Base-by-base conservation (phyloP, 2,113 vertebrate genomes). In the Ammodytes marinus region DNA sequence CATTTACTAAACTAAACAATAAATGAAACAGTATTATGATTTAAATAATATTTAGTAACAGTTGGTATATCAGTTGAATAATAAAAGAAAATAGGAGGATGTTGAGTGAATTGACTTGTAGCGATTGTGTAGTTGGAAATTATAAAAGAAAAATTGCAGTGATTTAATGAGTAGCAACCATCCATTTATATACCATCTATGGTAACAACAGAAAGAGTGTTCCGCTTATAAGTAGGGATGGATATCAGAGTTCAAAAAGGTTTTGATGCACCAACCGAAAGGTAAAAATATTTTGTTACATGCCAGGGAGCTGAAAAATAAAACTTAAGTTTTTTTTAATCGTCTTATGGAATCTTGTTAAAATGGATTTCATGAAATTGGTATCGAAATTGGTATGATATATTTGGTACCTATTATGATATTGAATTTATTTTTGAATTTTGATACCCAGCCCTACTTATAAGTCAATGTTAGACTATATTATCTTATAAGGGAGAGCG, bases 401-500 rank as follows among this genome's bases (percentile, higher is more conserved):
- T 27, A 27, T 27, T 27, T 27, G 27, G 27, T 27, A 27, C 27
- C 27, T 27, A 27, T 27, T 27, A 27, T 27, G 27, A 27, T 27
- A 27, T 27, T 27, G 27, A 27, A 27, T 27, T 27, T 27, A 27
- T 27, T 27, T 27, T 27, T 27, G 27, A 27, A 27, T 27, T 27
- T 27, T 27, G 27, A 27, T 27, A 27, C 27, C 27, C 27, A 27
- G 27, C 27, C 27, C 27, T 27, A 27, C 27, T 27, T 27, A 27
- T 2, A 45, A 47, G 8, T 65, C 65, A 67, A 61, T 12, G 59
- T 49, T 15, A 49, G 59, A 52, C 53, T 74, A 58, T 6, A 5
- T 79, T 5, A 72, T 58, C 64, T 27, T 60, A 0, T 1, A 37
- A 76, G 45, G 80, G 60, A 84, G 61, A 82, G 50, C 80, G 64